A percentile compares a stretch with the other conserved stretches of the same genome.
Conservation (phyloP, 2,797 vertebrate species). For the Melanotaenia maccullochi region DNA sequence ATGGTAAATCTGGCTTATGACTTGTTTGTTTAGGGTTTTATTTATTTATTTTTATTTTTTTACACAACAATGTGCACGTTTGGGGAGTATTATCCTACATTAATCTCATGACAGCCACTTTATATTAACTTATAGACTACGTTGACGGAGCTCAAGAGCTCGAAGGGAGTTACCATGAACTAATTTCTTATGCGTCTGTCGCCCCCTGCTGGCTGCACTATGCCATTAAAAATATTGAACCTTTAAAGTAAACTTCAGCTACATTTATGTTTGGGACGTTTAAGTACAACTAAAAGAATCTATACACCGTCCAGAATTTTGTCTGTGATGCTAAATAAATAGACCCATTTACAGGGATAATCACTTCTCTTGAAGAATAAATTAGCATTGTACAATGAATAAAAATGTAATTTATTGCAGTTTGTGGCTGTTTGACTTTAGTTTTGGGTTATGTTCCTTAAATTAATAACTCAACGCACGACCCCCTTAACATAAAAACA, state of each 20-base stretch:
- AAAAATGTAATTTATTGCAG: background rate
- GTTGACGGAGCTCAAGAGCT: slow-evolving; percentile 8
- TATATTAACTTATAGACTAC: background rate
- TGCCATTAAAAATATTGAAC: slow-evolving; percentile 37
- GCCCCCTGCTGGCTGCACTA: slow-evolving; percentile 52
- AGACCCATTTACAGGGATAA: background rate
- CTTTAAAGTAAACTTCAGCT: background rate
- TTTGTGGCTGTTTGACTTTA: background rate
- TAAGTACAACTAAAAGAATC: background rate
- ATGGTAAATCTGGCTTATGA: background rate
- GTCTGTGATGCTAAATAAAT: background rate
- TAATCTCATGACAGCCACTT: background rate
- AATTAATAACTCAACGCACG: background rate
- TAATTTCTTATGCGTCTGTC: slow-evolving; percentile 16
- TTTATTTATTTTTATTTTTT: background rate
- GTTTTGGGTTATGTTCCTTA: background rate
- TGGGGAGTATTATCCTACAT: background rate
- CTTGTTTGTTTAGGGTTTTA: background rate
- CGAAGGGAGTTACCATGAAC: slow-evolving; percentile 33
- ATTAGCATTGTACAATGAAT: background rate
- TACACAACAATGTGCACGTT: background rate
- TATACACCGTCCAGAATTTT: background rate
- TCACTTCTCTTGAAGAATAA: background rate
- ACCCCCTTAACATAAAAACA: background rate
- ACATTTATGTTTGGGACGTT: background rate